Evolutionary conservation across 1,140 invertebrate genomes (phyloP).

Genomic region (Thaumetopoea pityocampa): DNA sequence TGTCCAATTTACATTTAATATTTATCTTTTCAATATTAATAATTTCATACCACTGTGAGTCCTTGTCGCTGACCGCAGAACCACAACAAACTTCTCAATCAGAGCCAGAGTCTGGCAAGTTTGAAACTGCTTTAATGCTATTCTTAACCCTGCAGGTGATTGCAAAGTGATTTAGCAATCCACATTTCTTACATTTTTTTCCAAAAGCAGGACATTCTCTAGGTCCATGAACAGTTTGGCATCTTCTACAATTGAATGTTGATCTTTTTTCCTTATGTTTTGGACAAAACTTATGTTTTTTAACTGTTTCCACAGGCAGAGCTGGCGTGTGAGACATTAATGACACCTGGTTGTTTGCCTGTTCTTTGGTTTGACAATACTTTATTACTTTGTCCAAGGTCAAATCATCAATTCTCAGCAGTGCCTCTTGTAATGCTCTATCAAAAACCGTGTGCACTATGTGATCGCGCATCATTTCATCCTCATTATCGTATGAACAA

Average conservation of each 20-base stretch:
- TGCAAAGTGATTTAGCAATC: background rate
- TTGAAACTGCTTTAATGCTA: background rate
- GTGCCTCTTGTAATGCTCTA: background rate
- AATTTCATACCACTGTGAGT: background rate
- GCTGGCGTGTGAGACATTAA: background rate
- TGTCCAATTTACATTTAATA: constrained; percentile 2
- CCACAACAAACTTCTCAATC: too few relatives aligned
- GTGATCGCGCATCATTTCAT: background rate
- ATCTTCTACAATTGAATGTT: background rate
- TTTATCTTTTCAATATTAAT: background rate
- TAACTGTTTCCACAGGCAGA: background rate
- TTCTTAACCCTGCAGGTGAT: background rate
- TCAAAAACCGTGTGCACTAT: background rate
- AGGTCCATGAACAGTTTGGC: background rate
- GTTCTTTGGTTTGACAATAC: background rate
- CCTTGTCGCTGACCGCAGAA: too few relatives aligned
- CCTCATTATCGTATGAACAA: too few relatives aligned
- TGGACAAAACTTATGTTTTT: background rate
- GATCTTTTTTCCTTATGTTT: background rate
- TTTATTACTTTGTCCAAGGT: background rate
- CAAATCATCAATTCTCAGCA: background rate
- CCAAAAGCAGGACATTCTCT: background rate
- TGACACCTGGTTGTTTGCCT: background rate
- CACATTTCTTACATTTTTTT: background rate
- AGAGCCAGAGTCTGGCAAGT: too few relatives aligned